phyloP scores from a whole-genome alignment of 2,797 vertebrate species.

The Hippopotamyrus pictus region DNA sequence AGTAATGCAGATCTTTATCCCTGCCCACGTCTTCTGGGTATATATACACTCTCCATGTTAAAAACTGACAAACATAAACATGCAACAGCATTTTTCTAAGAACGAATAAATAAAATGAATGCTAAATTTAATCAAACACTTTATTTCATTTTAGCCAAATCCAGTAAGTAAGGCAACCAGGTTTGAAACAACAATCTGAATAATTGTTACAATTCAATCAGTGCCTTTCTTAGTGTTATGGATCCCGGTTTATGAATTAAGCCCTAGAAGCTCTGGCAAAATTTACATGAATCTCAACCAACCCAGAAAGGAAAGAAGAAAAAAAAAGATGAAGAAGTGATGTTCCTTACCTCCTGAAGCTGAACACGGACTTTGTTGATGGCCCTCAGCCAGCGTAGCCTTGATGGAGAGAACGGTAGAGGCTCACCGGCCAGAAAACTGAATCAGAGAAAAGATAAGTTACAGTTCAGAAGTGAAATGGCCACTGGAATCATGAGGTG shows the following conservation, averaged over 20 bases:
- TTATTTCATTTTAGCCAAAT: neutral
- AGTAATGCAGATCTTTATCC: neutral
- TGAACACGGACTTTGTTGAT: constrained; percentile 89
- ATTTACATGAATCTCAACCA: constrained; percentile 20
- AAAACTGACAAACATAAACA: neutral
- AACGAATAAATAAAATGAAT: neutral
- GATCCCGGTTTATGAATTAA: neutral
- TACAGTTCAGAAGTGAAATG: neutral
- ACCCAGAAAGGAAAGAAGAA: constrained; percentile 20
- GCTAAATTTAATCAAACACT: neutral
- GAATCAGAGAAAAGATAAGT: constrained; percentile 15
- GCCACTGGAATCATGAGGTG: neutral
- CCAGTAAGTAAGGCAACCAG: neutral
- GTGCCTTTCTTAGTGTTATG: neutral
- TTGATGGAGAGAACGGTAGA: constrained; percentile 73
- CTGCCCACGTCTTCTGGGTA: neutral
- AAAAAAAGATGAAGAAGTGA: neutral
- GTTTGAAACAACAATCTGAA: neutral
- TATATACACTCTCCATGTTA: neutral
- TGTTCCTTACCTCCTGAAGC: constrained; percentile 82
- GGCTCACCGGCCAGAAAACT: constrained; percentile 64
- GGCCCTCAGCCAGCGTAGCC: constrained; percentile 85
- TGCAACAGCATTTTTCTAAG: neutral
- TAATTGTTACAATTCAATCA: neutral
- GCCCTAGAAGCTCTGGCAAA: neutral